Base-by-base conservation (phyloP, 1,140 invertebrate genomes). In the Papilio polyxenes region DNA sequence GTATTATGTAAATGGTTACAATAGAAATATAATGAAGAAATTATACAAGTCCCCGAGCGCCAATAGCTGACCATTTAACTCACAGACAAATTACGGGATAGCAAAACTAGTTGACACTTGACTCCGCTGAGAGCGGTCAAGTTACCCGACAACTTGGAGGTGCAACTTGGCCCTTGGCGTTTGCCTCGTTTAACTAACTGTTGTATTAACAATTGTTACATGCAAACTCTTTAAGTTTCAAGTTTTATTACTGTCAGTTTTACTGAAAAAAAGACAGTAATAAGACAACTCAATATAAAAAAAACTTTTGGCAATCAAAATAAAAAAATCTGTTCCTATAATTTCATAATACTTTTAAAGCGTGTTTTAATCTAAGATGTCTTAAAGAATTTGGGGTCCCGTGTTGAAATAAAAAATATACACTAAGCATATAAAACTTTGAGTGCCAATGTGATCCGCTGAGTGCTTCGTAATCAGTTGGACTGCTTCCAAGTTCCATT, bases 91-190 rank as follows among this genome's bases (percentile, higher is more conserved):
- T 77, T 56, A 49, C 75, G 11, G 49, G 23, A 77, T 49, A 77
- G 75, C n/a, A 77, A 31, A 77, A 77, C 75, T 53, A 77, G 75
- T 77, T 53, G 49, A 77, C 48, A 56, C 49, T 77, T 75, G 75
- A 77, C 75, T 49, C 75, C 17, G 7, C 20, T 8, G 48, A 74
- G 72, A 77, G 49, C 75, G 75, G 75, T 53, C 75, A 77, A 77
- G n/a, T 77, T 56, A 15, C 49, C n/a, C 40, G 74, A 44, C 49
- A 31, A 75, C 44, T 75, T 75, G 75, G 40, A 72, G 48, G 48
- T 53, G 44, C 31, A 77, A 77, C 49, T 48, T 49, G 74, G 15
- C 65, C 65, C 31, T 37, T 72, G 31, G 31, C 65, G 62, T 15
- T 37, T 15, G 31, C 31, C 31, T 5, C 31, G 65, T 40, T 59